Conservation (phyloP, 2,113 vertebrate genomes). For the Rhinopomastus cyanomelas region DNA sequence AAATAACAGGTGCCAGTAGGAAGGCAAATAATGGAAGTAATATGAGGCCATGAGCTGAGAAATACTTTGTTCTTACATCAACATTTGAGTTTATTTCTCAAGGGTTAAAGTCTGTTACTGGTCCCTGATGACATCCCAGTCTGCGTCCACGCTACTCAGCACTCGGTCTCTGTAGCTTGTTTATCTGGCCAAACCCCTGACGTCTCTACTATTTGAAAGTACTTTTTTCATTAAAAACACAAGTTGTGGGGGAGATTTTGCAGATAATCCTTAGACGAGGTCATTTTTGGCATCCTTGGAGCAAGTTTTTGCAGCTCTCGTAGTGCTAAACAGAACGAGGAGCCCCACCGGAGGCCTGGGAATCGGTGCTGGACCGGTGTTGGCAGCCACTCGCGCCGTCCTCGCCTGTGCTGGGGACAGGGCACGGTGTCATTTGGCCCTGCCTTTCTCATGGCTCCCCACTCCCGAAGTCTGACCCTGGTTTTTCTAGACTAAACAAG, state of each 20-base stretch:
- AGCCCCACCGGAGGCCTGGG: not conserved
- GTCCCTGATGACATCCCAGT: not conserved
- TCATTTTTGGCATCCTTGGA: not conserved
- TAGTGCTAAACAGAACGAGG: rapidly evolving
- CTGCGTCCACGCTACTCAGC: not conserved
- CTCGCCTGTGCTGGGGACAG: not conserved
- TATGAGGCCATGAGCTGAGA: not conserved
- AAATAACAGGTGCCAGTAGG: conserved; percentile 8
- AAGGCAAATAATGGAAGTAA: not conserved
- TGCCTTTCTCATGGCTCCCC: conserved; percentile 8
- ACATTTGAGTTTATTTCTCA: conserved; percentile 27
- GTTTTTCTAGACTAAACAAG: conserved; percentile 30
- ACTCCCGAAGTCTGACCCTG: not conserved
- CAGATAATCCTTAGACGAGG: not conserved
- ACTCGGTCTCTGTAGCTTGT: not conserved
- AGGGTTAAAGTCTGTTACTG: not conserved
- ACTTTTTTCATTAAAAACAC: not conserved
- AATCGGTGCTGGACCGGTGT: not conserved
- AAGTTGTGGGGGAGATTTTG: not conserved
- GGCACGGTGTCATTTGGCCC: not conserved
- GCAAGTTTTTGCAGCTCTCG: not conserved
- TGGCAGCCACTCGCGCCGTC: not conserved
- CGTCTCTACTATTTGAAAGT: not conserved
- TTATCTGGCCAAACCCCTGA: not conserved
- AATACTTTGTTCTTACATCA: not conserved